phyloP scores from a whole-genome alignment of 2,797 vertebrate species.

The Setipinna tenuifilis region DNA sequence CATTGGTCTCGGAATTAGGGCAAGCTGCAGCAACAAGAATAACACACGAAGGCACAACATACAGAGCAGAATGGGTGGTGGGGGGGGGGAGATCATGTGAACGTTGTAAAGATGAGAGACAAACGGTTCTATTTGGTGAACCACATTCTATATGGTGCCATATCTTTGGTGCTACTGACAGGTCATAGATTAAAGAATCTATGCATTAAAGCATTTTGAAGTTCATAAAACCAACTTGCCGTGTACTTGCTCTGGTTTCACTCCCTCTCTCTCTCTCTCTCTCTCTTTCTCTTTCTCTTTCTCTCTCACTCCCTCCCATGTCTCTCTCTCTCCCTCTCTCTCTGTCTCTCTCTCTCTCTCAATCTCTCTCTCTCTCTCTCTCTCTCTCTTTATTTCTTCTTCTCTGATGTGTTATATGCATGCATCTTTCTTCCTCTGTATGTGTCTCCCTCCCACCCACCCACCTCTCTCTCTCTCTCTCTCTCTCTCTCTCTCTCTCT shows the following conservation, averaged over 20 bases:
- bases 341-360: slow-evolving; percentile 2
- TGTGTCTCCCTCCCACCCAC: neutral
- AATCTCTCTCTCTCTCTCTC: neutral
- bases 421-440: neutral
- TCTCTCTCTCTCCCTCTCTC: neutral
- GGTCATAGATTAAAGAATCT: neutral
- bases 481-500: slow-evolving; percentile 26
- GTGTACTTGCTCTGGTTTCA: neutral
- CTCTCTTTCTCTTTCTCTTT: neutral
- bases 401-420: neutral
- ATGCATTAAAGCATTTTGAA: neutral
- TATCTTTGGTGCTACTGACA: neutral
- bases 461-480: neutral
- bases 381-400: too few relatives aligned
- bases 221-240: neutral
- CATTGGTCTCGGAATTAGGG: too few relatives aligned
- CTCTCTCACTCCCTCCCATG: neutral
- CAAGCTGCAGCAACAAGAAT: too few relatives aligned
- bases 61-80: too few relatives aligned
- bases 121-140: too few relatives aligned
- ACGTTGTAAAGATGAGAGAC: neutral
- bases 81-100: neutral
- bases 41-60: too few relatives aligned
- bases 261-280: neutral
- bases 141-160: neutral